phyloP scores from a whole-genome alignment of 1,140 invertebrate species.

The Drosophila quadrilineata region DNA sequence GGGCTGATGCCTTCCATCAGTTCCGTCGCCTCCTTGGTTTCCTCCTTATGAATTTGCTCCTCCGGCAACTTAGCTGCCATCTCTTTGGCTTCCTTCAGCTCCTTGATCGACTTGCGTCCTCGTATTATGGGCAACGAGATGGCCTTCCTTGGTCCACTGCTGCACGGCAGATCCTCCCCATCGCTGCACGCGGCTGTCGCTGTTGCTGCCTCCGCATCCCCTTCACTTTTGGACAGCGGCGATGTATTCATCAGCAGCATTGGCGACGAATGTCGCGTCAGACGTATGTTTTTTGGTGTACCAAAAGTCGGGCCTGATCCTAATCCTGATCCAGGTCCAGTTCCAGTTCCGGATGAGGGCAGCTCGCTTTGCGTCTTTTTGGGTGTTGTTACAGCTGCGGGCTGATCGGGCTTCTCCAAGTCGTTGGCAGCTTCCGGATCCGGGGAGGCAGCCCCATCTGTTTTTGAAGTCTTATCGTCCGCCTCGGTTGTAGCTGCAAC shows the following conservation, averaged over 20 bases:
- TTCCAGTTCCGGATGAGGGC: too few species aligned
- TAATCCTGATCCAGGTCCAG: too few species aligned
- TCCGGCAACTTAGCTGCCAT: conserved; percentile 34
- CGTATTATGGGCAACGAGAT: conserved; percentile 49
- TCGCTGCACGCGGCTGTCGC: conserved; percentile 36
- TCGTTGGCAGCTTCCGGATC: too few species aligned
- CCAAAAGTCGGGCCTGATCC: conserved; percentile 2
- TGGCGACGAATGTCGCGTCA: conserved; percentile 70
- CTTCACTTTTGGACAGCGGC: not conserved
- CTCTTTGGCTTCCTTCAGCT: conserved; percentile 68
- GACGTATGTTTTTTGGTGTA: conserved; percentile 39
- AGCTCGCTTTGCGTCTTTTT: too few species aligned
- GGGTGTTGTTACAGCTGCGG: too few species aligned
- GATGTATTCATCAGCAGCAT: conserved; percentile 41
- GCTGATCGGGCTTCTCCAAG: too few species aligned
- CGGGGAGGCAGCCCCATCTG: too few species aligned
- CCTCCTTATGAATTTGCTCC: conserved; percentile 35
- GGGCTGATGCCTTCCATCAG: conserved; percentile 4
- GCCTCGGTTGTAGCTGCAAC: too few species aligned
- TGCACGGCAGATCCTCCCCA: conserved; percentile 51
- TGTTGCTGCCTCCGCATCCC: conserved; percentile 15
- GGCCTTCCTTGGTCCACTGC: conserved; percentile 7
- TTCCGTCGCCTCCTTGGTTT: conserved; percentile 28
- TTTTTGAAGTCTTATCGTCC: too few species aligned
- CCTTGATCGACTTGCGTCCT: conserved; percentile 76